Evolutionary conservation across 2,113 vertebrate genomes (phyloP).

Genomic region (Peromyscus polionotus): DNA sequence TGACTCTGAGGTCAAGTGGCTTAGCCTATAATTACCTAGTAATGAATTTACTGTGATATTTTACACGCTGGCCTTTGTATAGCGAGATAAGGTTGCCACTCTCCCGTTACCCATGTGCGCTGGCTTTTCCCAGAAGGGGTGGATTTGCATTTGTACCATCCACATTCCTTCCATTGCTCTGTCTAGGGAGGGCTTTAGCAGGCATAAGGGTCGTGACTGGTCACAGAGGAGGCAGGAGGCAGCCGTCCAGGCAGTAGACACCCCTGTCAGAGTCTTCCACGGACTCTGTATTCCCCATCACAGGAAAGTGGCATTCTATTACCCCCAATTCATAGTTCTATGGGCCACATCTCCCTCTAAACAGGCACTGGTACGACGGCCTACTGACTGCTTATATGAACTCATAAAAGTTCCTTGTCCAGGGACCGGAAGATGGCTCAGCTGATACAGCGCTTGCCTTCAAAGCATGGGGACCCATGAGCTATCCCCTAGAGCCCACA

Average conservation of each 20-base stretch:
- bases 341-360: not conserved
- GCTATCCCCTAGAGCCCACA: no score
- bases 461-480: not conserved
- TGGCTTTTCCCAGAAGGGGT: not conserved
- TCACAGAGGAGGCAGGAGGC: not conserved
- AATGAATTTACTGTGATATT: constrained; percentile 73
- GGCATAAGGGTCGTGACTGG: not conserved
- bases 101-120: not conserved
- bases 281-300: not conserved
- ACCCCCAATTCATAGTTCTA: not conserved
- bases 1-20: constrained; percentile 73
- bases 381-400: not conserved
- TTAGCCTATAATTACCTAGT: constrained; percentile 73
- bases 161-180: not conserved
- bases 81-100: constrained; percentile 26
- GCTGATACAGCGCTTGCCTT: not conserved
- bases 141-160: not conserved
- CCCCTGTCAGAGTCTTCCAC: not conserved
- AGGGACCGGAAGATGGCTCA: not conserved
- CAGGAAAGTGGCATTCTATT: not conserved
- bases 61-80: constrained; percentile 49
- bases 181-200: not conserved
- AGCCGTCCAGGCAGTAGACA: not conserved
- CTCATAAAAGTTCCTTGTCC: constrained; percentile 31
- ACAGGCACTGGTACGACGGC: constrained; percentile 27